Conservation (phyloP, 2,797 vertebrate species). For the Hypotaenidia okinawae region DNA sequence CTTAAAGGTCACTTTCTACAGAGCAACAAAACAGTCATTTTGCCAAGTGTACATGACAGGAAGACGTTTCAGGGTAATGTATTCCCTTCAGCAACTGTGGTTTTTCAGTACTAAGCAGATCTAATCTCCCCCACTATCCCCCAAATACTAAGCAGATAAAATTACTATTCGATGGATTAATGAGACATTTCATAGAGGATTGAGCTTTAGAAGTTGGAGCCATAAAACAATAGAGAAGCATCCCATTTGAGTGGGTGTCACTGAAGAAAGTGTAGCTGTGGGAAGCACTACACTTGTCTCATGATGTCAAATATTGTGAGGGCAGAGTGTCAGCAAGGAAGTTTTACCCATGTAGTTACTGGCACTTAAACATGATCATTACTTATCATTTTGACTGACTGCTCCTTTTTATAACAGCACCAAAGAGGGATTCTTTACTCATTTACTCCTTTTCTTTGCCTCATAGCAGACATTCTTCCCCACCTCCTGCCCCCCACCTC, state of each 20-base stretch:
- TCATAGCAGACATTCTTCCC: neutral
- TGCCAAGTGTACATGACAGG: slow-evolving; percentile 58
- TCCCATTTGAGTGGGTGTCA: neutral
- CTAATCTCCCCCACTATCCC: slow-evolving; percentile 7
- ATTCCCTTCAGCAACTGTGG: slow-evolving; percentile 44
- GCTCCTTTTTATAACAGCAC: neutral
- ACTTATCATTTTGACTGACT: neutral
- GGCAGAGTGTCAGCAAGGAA: neutral
- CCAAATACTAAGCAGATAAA: neutral
- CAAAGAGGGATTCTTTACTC: neutral
- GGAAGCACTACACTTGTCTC: neutral
- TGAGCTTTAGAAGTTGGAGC: neutral
- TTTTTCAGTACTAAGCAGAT: neutral
- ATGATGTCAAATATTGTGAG: neutral
- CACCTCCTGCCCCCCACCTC: neutral
- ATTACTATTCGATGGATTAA: neutral
- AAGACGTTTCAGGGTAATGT: slow-evolving; percentile 42
- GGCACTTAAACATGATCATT: neutral
- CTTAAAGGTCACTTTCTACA: slow-evolving; percentile 97
- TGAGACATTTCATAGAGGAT: neutral
- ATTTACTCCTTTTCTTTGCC: neutral
- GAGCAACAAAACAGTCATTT: slow-evolving; percentile 70
- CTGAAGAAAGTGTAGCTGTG: neutral
- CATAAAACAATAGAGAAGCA: neutral
- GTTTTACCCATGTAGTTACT: neutral